Evolutionary conservation across 2,113 vertebrate species (phyloP).

Genomic region (Zeus faber): DNA sequence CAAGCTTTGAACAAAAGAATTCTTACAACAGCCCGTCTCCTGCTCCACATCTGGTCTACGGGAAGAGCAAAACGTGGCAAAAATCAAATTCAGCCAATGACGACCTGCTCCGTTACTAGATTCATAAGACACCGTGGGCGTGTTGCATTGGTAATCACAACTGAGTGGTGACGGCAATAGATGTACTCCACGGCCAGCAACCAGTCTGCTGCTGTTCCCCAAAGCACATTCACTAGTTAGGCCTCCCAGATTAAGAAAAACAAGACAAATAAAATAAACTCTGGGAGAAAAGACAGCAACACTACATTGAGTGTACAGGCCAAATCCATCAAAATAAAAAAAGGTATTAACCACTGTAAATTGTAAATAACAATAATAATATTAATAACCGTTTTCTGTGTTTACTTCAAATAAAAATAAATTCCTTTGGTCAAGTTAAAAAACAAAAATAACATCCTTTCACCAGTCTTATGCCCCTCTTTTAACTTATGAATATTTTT

Average conservation of each 20-base stretch:
- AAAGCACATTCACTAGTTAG: conserved; percentile 53
- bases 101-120: conserved; percentile 48
- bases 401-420: conserved; percentile 67
- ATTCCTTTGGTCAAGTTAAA: conserved; percentile 80
- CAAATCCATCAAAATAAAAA: conserved; percentile 56
- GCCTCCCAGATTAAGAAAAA: conserved; percentile 31
- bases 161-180: conserved; percentile 34
- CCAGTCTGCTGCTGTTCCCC: conserved; percentile 9
- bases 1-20: conserved; percentile 73
- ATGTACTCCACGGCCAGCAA: conserved; percentile 33
- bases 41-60: conserved; percentile 51
- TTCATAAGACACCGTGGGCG: conserved; percentile 51
- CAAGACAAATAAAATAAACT: conserved; percentile 45
- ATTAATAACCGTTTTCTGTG: conserved; percentile 54
- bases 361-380: conserved; percentile 53
- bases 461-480: conserved; percentile 51
- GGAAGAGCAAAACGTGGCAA: conserved; percentile 61
- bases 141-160: conserved; percentile 51
- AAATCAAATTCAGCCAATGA: conserved; percentile 57
- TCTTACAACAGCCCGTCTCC: conserved; percentile 64
- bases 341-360: conserved; percentile 45
- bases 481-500: too few species aligned
- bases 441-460: conserved; percentile 58
- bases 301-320: conserved; percentile 60
- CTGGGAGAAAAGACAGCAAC: conserved; percentile 51